Evolutionary conservation across 2,888 invertebrate genomes (phyloP).

Genomic region (Acleris holmiana): DNA sequence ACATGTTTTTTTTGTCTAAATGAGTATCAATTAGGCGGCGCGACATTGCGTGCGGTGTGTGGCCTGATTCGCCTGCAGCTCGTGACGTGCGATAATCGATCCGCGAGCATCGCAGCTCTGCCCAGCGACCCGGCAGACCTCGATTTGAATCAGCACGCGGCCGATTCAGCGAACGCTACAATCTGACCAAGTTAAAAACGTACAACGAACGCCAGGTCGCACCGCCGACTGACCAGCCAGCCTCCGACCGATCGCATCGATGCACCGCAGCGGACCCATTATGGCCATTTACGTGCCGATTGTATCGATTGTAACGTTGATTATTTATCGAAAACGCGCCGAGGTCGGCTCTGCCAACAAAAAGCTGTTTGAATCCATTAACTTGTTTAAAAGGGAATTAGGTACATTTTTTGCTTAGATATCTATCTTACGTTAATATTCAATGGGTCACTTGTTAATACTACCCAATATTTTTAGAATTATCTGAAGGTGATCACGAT

Average conservation of each 20-base stretch:
- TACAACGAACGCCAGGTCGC: conserved; percentile 46
- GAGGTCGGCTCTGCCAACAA: conserved; percentile 66
- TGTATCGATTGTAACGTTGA: conserved; percentile 68
- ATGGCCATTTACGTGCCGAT: conserved; percentile 70
- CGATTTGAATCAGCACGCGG: conserved; percentile 76
- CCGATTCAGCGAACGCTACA: conserved; percentile 63
- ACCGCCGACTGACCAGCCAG: conserved; percentile 36
- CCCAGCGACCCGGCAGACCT: conserved; percentile 68
- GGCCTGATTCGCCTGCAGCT: conserved; percentile 49
- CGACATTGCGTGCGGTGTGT: conserved; percentile 44
- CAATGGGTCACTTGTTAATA: conserved; percentile 52
- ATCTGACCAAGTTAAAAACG: conserved; percentile 61
- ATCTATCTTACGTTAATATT: conserved; percentile 55
- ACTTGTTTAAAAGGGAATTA: conserved; percentile 55
- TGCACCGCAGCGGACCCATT: conserved; percentile 64
- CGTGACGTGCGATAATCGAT: conserved; percentile 65
- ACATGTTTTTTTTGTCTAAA: conserved; percentile 32
- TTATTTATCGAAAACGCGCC: conserved; percentile 67
- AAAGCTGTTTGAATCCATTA: conserved; percentile 55
- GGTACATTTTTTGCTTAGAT: conserved; percentile 52
- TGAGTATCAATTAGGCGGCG: conserved; percentile 35
- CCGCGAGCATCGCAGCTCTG: conserved; percentile 60
- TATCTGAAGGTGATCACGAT: conserved; percentile 63
- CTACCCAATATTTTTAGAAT: conserved; percentile 43
- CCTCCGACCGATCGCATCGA: conserved; percentile 57